These are phyloP conservation scores for Motacilla tschutschensis DNA, from an alignment of 2,113 vertebrate genomes.

Conservation along the genomic window DNA sequence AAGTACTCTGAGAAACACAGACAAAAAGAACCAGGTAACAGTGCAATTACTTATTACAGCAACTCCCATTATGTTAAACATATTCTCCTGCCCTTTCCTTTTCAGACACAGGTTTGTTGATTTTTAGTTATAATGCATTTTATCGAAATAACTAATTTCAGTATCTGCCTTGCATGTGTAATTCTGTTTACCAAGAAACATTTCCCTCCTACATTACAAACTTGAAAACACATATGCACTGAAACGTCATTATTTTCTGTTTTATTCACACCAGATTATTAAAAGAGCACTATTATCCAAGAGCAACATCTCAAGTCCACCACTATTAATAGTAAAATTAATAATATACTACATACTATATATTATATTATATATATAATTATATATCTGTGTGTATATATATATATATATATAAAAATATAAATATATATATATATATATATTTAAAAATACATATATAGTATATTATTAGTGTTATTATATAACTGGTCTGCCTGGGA, in stretches of 20 bases:
- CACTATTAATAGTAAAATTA: background rate
- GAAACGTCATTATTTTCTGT: background rate
- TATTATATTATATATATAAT: too few relatives aligned
- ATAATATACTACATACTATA: background rate
- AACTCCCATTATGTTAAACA: background rate
- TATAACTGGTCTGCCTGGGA: background rate
- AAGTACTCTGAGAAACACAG: background rate
- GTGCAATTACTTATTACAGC: background rate
- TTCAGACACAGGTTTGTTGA: background rate
- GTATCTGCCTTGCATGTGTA: background rate
- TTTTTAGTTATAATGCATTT: background rate
- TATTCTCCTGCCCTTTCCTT: background rate
- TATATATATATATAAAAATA: too few relatives aligned
- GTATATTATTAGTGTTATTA: background rate
- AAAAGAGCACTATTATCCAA: background rate
- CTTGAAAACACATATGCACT: background rate
- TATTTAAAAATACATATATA: background rate
- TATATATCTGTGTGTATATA: too few relatives aligned
- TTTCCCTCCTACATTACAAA: background rate
- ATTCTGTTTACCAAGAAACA: background rate
- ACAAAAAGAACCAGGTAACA: background rate
- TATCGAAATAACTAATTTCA: background rate
- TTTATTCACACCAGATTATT: background rate
- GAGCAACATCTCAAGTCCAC: background rate
- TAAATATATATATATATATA: too few relatives aligned